phyloP scores from a whole-genome alignment of 1,140 invertebrate genomes.

The Trypoxylus dichotomus region DNA sequence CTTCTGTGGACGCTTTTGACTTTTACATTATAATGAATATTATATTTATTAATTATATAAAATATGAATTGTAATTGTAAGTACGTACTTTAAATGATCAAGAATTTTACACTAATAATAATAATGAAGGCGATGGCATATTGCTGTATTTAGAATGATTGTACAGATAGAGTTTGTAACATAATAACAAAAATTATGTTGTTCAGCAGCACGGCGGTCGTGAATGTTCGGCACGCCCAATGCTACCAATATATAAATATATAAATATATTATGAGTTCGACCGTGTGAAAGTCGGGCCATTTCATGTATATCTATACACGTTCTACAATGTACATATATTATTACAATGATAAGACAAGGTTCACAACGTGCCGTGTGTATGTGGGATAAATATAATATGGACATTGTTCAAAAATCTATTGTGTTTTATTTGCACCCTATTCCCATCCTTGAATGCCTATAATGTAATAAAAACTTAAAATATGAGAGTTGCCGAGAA shows the following conservation, averaged over 20 bases:
- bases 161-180: conserved; percentile 58
- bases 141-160: conserved; percentile 51
- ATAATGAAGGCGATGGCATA: conserved; percentile 51
- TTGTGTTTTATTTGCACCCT: conserved; percentile 35
- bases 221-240: conserved; percentile 6
- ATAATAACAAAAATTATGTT: conserved; percentile 51
- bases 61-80: conserved; percentile 51
- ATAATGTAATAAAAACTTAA: background rate
- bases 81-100: conserved; percentile 54
- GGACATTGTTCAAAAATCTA: conserved; percentile 73
- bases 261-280: conserved; percentile 26
- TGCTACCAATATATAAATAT: conserved; percentile 10
- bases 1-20: conserved; percentile 58
- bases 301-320: conserved; percentile 65
- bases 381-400: conserved; percentile 84
- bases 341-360: conserved; percentile 67
- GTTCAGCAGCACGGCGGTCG: conserved; percentile 36
- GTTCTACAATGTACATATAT: conserved; percentile 68
- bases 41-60: conserved; percentile 44
- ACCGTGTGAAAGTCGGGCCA: background rate
- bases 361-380: conserved; percentile 85
- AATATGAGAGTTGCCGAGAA: background rate
- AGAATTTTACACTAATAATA: conserved; percentile 54
- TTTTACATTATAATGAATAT: conserved; percentile 54
- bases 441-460: background rate